phyloP scores from a whole-genome alignment of 2,797 vertebrate genomes.

The Darevskia nairensis region DNA sequence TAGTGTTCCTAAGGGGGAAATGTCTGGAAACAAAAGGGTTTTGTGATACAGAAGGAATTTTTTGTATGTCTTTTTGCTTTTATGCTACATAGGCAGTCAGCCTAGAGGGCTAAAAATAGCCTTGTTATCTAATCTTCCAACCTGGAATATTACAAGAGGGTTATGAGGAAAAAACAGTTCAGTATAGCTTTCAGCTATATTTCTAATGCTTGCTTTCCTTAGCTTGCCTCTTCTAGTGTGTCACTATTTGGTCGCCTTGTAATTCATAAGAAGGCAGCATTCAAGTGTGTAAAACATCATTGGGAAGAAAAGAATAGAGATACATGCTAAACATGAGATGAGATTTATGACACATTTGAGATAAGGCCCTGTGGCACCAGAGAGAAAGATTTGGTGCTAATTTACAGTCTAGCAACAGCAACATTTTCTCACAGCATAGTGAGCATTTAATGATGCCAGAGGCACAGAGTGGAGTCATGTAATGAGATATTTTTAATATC shows the following conservation, averaged over 20 bases:
- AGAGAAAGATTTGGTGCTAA: slow-evolving; percentile 38
- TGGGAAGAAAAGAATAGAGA: slow-evolving; percentile 30
- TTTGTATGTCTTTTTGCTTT: slow-evolving; percentile 45
- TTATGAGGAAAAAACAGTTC: slow-evolving; percentile 62
- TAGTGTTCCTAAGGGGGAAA: neutral
- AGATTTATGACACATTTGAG: slow-evolving; percentile 71
- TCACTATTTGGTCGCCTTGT: slow-evolving; percentile 45
- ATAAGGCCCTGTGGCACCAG: slow-evolving; percentile 54
- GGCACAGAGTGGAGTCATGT: neutral
- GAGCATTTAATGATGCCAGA: slow-evolving; percentile 47
- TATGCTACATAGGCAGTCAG: slow-evolving; percentile 55
- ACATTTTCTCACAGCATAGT: slow-evolving; percentile 12
- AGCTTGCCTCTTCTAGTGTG: slow-evolving; percentile 35
- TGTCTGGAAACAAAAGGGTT: slow-evolving; percentile 35
- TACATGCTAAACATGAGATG: neutral
- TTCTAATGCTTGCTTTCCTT: slow-evolving; percentile 53
- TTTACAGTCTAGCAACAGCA: neutral
- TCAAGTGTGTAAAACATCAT: slow-evolving; percentile 62
- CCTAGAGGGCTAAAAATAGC: slow-evolving; percentile 61
- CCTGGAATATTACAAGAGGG: slow-evolving; percentile 54
- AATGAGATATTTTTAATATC: slow-evolving; percentile 37
- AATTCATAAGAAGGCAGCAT: slow-evolving; percentile 62
- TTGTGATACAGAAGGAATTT: slow-evolving; percentile 55
- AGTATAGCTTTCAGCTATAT: slow-evolving; percentile 64
- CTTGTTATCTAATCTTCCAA: slow-evolving; percentile 64